Conservation (phyloP, 2,888 invertebrate species). For the Siphlonurus alternatus region DNA sequence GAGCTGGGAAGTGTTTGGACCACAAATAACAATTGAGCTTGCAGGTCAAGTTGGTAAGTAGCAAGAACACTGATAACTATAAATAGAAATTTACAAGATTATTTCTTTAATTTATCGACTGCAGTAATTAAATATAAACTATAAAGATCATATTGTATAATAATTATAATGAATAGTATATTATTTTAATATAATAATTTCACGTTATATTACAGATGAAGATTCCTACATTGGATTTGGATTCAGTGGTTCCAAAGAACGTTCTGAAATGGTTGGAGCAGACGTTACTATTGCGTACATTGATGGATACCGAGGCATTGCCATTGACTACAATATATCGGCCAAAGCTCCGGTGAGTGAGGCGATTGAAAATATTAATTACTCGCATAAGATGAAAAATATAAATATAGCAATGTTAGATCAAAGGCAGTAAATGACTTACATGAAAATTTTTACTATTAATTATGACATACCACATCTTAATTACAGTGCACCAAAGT, state of each 20-base stretch:
- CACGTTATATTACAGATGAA: constrained; percentile 30
- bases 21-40: constrained; percentile 67
- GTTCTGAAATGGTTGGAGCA: constrained; percentile 66
- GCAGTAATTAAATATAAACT: no score
- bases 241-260: constrained; percentile 52
- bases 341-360: constrained; percentile 54
- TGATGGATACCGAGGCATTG: constrained; percentile 52
- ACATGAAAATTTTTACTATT: no score
- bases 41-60: constrained; percentile 48
- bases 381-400: background rate
- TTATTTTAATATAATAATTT: no score
- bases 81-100: no score
- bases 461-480: background rate
- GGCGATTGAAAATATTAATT: background rate
- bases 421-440: no score
- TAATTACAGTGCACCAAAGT: constrained; percentile 59
- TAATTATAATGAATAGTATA: no score
- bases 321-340: constrained; percentile 71
- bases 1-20: constrained; percentile 83
- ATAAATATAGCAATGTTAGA: background rate
- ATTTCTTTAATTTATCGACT: no score
- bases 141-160: no score
- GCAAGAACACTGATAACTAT: background rate
- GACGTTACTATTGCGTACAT: constrained; percentile 68
- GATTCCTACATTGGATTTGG: constrained; percentile 83